Percentiles rank a stretch among this genome's conserved stretches.
Conservation (phyloP, 2,888 invertebrate genomes). For the Suillia variegata region DNA sequence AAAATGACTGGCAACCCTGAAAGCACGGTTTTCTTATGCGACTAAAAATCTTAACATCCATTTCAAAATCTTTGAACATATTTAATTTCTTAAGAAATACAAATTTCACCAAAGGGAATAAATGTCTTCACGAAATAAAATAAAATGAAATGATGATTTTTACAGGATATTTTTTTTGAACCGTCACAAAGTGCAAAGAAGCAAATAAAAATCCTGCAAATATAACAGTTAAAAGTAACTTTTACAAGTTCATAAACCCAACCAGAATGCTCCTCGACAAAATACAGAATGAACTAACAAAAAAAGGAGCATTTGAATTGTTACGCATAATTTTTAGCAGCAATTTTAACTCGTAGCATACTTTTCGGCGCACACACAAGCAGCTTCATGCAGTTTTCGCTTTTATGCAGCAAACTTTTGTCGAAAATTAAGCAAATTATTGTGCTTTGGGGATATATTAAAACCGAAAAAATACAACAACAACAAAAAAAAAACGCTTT, state of each 20-base stretch:
- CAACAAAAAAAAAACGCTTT: not conserved
- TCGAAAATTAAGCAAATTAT: constrained; percentile 49
- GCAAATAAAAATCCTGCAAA: not conserved
- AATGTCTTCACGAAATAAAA: too few species aligned
- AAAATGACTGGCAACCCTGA: too few species aligned
- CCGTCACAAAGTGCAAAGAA: too few species aligned
- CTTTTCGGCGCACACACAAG: too few species aligned
- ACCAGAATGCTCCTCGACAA: not conserved
- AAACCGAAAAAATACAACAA: not conserved
- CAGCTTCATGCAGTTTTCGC: too few species aligned
- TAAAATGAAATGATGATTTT: too few species aligned
- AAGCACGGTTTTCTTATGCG: too few species aligned
- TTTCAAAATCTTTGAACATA: too few species aligned
- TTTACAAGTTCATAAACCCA: not conserved
- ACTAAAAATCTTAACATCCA: too few species aligned
- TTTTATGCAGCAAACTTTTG: not conserved
- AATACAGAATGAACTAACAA: not conserved
- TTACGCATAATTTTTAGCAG: not conserved
- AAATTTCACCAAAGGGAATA: too few species aligned
- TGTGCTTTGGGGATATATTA: constrained; percentile 46
- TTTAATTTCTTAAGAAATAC: too few species aligned
- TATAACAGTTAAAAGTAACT: not conserved
- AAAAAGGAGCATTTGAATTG: not conserved
- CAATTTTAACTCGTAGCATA: not conserved
- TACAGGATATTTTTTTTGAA: too few species aligned